Percentiles rank a stretch among this genome's conserved stretches.
Evolutionary conservation across 2,888 invertebrate genomes (phyloP).

Genomic region (Dasysyrphus albostriatus): DNA sequence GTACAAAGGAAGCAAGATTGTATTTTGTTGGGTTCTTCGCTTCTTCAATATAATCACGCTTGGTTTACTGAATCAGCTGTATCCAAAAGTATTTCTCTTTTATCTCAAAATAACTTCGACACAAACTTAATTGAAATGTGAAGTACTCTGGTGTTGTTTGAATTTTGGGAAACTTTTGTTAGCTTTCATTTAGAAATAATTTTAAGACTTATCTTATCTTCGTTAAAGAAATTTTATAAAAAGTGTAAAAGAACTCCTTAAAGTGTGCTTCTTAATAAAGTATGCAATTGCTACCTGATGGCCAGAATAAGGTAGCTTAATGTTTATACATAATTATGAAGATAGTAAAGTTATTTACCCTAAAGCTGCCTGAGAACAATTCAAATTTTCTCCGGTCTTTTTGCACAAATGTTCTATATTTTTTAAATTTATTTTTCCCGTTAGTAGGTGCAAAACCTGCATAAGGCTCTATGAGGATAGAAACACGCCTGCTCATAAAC

Average conservation of each 20-base stretch:
- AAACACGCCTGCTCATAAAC: too few species aligned
- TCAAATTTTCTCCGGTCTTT: too few species aligned
- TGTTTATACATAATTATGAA: too few species aligned
- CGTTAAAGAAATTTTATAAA: not conserved
- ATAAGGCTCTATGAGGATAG: too few species aligned
- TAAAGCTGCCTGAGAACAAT: too few species aligned
- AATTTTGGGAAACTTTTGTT: constrained; percentile 17
- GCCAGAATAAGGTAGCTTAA: too few species aligned
- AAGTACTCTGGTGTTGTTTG: constrained; percentile 27
- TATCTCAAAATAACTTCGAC: constrained; percentile 29
- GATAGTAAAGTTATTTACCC: too few species aligned
- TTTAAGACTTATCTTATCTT: constrained; percentile 1
- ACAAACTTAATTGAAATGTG: constrained; percentile 42
- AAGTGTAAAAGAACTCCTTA: not conserved
- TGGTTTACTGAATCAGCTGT: constrained; percentile 25
- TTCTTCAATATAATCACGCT: constrained; percentile 9
- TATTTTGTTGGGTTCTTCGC: constrained; percentile 1
- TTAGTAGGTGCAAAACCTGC: too few species aligned
- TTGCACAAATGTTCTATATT: too few species aligned
- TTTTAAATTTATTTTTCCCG: too few species aligned
- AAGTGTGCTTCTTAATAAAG: not conserved
- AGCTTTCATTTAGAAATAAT: constrained; percentile 26
- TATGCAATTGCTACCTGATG: not conserved
- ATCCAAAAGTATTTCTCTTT: constrained; percentile 22
- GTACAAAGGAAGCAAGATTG: not conserved